Base-by-base conservation (phyloP, 2,888 invertebrate genomes). In the Brachylomia viminalis region DNA sequence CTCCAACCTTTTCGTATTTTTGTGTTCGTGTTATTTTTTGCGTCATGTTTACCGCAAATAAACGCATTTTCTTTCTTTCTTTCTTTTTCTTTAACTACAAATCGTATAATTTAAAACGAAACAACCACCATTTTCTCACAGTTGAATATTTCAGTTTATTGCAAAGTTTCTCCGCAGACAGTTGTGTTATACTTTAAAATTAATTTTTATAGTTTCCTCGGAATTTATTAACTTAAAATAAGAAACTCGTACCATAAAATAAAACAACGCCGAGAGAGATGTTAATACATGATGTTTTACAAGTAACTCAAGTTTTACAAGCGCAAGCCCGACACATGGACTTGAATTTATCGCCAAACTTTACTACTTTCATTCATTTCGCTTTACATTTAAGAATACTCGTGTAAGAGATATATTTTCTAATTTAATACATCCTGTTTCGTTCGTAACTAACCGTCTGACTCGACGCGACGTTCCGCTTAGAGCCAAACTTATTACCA, bases 391-490 rank as follows among this genome's bases (percentile, higher is more conserved):
- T 87, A 87, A 86, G 88, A 87, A 85, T 78, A 66, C 78, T 83
- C 71, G 70, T 76, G 74, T 85, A 86, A 86, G 86, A 83, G 71
- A 80, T 85, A 88, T 89, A 92, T 92, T 92, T 92, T 93, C 92
- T 94, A 94, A 95, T 94, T 94, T 94, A 93, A 94, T 93, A 91
- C 92, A 93, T 94, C 92, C 93, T 92, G 92, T 91, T 89, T 86
- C 88, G 80, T 88, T 56, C 90, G 91, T 91, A 91, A 90, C 90
- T 89, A 91, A 89, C 85, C 80, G 88, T 87, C 87, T 91, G 91
- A 90, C 92, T 82, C 89, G 90, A 88, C 91, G 92, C 89, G 90
- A 88, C 91, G 92, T 91, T 93, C 91, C 91, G 92, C 90, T 90
- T 86, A 87, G 85, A 91, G 90, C 87, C 89, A 87, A 93, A 93